A percentile compares a stretch with the other conserved stretches of the same genome.
Evolutionary conservation across 1,140 invertebrate genomes (phyloP).

Genomic region (Drosophila pseudoobscura): DNA sequence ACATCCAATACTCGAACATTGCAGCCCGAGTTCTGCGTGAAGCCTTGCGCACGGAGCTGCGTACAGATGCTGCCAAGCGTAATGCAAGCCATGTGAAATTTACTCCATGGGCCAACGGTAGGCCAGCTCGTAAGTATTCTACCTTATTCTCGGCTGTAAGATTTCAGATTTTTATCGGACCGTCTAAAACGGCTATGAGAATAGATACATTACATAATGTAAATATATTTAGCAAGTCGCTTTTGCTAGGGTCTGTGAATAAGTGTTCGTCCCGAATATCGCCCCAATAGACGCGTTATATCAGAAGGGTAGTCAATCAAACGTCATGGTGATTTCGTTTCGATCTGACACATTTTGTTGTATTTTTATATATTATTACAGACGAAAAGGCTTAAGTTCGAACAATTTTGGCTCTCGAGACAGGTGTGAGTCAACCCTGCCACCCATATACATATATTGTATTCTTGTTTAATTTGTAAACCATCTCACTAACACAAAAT

Average conservation of each 20-base stretch:
- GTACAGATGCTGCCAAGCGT: conserved; percentile 89
- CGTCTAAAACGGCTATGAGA: conserved; percentile 1
- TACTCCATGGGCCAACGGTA: conserved; percentile 94
- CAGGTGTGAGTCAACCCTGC: conserved; percentile 51
- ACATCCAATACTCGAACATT: conserved; percentile 96
- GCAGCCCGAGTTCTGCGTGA: conserved; percentile 91
- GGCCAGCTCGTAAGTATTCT: conserved; percentile 90
- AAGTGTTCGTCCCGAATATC: too few relatives aligned
- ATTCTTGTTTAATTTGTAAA: not conserved
- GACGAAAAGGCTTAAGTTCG: conserved; percentile 66
- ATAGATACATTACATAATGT: conserved; percentile 26
- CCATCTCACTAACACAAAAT: too few relatives aligned
- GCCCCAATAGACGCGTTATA: too few relatives aligned
- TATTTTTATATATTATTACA: conserved; percentile 60
- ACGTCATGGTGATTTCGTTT: too few relatives aligned
- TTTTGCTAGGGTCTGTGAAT: too few relatives aligned
- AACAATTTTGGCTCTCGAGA: conserved; percentile 21
- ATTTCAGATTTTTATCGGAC: not conserved
- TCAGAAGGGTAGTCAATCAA: too few relatives aligned
- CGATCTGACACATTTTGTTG: conserved; percentile 1
- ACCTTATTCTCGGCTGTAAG: conserved; percentile 24
- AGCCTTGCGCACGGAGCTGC: conserved; percentile 90
- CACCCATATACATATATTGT: conserved; percentile 1
- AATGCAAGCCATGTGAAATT: conserved; percentile 90
- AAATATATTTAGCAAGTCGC: not conserved